Percentiles rank a stretch among this genome's conserved stretches.
phyloP scores from a whole-genome alignment of 2,888 invertebrate species.

The Brenthis ino region DNA sequence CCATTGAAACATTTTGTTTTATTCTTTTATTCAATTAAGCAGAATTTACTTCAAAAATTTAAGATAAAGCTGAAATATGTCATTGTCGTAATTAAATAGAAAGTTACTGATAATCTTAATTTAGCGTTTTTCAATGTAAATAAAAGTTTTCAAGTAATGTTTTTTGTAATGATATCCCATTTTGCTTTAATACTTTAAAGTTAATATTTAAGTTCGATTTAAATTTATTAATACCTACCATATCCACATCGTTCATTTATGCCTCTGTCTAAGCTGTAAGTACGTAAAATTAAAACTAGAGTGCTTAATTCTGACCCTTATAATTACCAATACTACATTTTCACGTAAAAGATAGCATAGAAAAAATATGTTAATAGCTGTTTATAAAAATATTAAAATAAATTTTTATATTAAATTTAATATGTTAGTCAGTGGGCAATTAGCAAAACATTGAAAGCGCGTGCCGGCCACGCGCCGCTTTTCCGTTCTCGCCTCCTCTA shows the following conservation, averaged over 20 bases:
- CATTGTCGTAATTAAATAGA: conserved; percentile 9
- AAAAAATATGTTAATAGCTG: background rate
- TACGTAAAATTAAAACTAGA: no score
- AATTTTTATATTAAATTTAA: conserved; percentile 6
- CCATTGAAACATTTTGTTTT: background rate
- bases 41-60: conserved; percentile 8
- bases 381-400: background rate
- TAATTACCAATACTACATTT: no score
- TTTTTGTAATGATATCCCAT: background rate
- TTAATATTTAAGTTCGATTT: no score
- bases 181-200: background rate
- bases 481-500: conserved; percentile 36
- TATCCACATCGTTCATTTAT: no score
- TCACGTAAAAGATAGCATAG: no score
- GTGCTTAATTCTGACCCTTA: no score
- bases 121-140: background rate
- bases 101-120: conserved; percentile 1
- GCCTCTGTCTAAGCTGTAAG: no score
- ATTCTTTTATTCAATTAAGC: background rate
- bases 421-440: conserved; percentile 31
- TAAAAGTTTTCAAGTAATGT: conserved; percentile 4
- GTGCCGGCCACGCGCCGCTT: conserved; percentile 51
- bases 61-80: conserved; percentile 9
- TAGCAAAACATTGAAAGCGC: conserved; percentile 43
- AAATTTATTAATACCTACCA: no score